These are phyloP conservation scores for Machaerirhynchus nigripectus DNA, from an alignment of 2,113 vertebrate species.

Conservation along the genomic window DNA sequence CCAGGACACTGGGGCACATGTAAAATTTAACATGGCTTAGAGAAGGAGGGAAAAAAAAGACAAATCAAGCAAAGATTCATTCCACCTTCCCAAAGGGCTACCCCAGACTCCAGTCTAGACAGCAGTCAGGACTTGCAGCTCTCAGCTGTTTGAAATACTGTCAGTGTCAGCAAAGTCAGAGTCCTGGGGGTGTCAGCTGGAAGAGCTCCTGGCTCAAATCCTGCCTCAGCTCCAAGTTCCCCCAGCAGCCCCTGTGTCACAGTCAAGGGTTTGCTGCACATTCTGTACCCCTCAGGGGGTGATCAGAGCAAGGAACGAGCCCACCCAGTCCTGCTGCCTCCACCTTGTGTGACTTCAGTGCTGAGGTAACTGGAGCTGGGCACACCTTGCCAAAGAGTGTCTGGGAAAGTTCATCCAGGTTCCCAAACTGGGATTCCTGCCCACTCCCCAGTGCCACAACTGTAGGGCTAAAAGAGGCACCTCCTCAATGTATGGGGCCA, in stretches of 20 bases:
- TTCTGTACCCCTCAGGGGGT: background rate
- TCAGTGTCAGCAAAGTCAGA: background rate
- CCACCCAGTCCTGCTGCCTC: background rate
- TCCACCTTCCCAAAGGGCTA: background rate
- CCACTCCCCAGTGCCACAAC: accelerated
- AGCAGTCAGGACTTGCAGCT: background rate
- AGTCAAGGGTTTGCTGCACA: background rate
- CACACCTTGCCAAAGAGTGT: background rate
- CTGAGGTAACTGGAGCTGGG: background rate
- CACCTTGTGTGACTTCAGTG: background rate
- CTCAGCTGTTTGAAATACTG: constrained; percentile 1
- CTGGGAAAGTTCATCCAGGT: background rate
- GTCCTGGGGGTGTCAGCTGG: background rate
- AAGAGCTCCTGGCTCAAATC: background rate
- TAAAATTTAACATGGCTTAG: background rate
- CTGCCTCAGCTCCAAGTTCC: background rate
- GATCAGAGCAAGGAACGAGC: background rate
- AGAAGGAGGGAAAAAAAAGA: background rate
- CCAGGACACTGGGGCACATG: background rate
- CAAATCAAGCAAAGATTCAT: background rate
- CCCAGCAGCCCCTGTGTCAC: background rate
- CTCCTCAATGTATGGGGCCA: background rate
- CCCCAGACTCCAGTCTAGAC: background rate
- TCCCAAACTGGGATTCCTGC: background rate
- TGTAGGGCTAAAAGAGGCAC: background rate